A percentile compares a stretch with the other conserved stretches of the same genome.
These are phyloP conservation scores for Melitaea athalia DNA, from an alignment of 2,888 invertebrate species.

Conservation along the genomic window DNA sequence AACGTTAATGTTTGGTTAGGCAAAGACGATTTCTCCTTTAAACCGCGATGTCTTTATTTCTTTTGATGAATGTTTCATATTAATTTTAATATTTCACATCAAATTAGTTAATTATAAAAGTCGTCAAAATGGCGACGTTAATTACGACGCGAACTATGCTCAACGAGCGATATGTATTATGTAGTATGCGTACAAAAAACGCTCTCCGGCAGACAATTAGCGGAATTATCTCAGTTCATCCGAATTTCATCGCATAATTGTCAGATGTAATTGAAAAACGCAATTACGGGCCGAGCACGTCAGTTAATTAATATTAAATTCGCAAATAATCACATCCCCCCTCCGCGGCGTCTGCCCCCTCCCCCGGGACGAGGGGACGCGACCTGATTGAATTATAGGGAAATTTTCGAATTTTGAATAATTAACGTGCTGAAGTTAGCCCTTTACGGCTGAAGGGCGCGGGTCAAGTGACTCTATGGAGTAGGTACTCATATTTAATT, in stretches of 20 bases:
- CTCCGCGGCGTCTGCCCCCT: conserved; percentile 48
- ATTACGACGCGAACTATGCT: conserved; percentile 28
- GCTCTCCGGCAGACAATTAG: conserved; percentile 61
- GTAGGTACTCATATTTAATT: not conserved
- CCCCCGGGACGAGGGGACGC: conserved; percentile 60
- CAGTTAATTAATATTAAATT: conserved; percentile 83
- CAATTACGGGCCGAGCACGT: conserved; percentile 75
- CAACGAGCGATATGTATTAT: conserved; percentile 24
- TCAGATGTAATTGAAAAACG: conserved; percentile 81
- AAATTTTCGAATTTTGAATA: conserved; percentile 80
- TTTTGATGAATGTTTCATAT: not conserved
- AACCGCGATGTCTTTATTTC: not conserved
- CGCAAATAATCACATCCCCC: conserved; percentile 76
- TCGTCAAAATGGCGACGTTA: conserved; percentile 27
- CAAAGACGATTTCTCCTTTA: too few relatives aligned
- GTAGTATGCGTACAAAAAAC: conserved; percentile 39
- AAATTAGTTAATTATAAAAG: conserved; percentile 14
- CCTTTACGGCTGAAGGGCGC: conserved; percentile 60
- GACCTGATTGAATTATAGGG: conserved; percentile 79
- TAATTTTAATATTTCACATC: not conserved
- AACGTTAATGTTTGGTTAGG: not conserved
- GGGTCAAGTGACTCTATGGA: conserved; percentile 28
- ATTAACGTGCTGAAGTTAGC: conserved; percentile 70
- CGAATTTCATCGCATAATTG: conserved; percentile 77
- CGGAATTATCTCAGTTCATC: conserved; percentile 66